These are phyloP conservation scores for Cyclophora albipunctata DNA, from an alignment of 2,888 invertebrate species.

Conservation along the genomic window DNA sequence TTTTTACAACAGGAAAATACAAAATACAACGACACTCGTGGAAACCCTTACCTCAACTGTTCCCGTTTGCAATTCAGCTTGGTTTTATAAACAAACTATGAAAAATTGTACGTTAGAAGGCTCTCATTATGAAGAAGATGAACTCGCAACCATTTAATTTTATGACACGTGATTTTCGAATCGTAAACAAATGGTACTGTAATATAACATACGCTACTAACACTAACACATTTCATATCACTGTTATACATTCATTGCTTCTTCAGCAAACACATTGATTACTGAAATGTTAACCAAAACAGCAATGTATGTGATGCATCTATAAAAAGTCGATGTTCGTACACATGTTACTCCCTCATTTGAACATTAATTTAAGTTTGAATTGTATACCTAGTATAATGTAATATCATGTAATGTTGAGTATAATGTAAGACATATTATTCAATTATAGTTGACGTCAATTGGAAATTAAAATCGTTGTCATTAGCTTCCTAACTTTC, in stretches of 20 bases:
- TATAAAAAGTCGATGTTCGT: too few relatives aligned
- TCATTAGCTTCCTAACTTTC: too few relatives aligned
- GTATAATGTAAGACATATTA: background rate
- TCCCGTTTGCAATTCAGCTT: constrained; percentile 13
- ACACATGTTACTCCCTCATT: too few relatives aligned
- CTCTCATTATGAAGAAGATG: constrained; percentile 36
- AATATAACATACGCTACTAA: too few relatives aligned
- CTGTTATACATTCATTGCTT: too few relatives aligned
- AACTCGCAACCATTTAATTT: constrained; percentile 27
- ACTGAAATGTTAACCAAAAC: too few relatives aligned
- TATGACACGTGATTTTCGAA: constrained; percentile 1
- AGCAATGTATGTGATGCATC: too few relatives aligned
- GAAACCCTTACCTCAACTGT: constrained; percentile 19
- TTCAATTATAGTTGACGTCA: background rate
- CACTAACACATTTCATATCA: too few relatives aligned
- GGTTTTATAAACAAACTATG: constrained; percentile 41
- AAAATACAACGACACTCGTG: constrained; percentile 28
- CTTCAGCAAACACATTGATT: too few relatives aligned
- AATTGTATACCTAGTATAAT: constrained; percentile 5
- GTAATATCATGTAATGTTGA: constrained; percentile 5
- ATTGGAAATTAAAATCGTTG: background rate
- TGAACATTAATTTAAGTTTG: too few relatives aligned
- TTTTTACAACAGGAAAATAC: constrained; percentile 21
- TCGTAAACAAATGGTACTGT: constrained; percentile 18
- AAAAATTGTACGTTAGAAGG: constrained; percentile 42